Evolutionary conservation across 2,113 vertebrate genomes (phyloP), one percentile per base, ranked within the genome.

Genomic region (Morone saxatilis): DNA sequence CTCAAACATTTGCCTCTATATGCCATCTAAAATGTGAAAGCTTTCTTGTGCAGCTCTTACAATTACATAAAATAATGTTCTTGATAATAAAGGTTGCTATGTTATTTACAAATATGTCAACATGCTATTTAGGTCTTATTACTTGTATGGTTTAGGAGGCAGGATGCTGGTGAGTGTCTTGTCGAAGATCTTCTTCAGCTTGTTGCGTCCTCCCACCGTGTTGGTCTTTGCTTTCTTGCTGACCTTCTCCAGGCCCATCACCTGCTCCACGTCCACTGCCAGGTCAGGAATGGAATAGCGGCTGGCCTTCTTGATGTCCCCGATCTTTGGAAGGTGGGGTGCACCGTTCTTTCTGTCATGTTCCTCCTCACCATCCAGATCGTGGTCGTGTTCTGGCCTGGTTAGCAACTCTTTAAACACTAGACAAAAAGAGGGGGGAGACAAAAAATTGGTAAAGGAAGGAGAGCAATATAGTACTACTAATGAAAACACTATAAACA

Each of bases 81-180:
- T 4, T 13, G 13, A 51, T 19, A 10, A 10, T 41, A 11, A 13
- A 20, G 41, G 43, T 13, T 31, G 31, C 31, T 20, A 54, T 12
- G 7, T 31, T 11, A 53, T 17, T 20, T 25, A 17, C n/a, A n/a
- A n/a, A n/a, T n/a, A 4, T 7, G 2, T 36, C 16, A 19, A 56
- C 5, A 20, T 12, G 7, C 31, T 11, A 53, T 17, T 20, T 25
- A 17, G 19, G 13, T 59, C 8, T 81, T 6, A 1, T 97, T 93
- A 99, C 98, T 98, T 99, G 93, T 99, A 99, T 0, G 98, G 98
- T 96, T 99, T 99, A 54, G 98, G 98, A 72, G 98, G 98, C 91
- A 99, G 95, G 93, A 99, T 99, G 92, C 98, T 99, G 89, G 99
- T 99, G 84, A 98, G 96, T 1, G 98, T 99, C 95, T 99, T 99